Evolutionary conservation across 1,140 invertebrate genomes (phyloP).

Genomic region (Hyphantria cunea): DNA sequence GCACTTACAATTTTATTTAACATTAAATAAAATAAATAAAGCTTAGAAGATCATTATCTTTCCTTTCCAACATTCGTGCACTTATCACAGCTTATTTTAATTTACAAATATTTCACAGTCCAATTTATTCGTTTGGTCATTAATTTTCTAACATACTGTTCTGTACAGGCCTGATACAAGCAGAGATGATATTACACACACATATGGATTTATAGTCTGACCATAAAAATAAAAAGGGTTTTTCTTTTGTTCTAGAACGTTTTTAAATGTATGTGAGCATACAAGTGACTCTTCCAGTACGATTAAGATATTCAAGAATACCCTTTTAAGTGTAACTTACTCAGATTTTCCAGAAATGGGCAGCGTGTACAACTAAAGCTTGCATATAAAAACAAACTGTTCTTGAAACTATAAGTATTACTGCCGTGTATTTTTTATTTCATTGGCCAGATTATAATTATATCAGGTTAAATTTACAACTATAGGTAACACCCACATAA

Average conservation of each 20-base stretch:
- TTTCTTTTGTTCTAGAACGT: no score
- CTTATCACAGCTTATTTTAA: conserved; percentile 64
- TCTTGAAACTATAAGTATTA: no score
- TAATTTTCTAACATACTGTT: conserved; percentile 23
- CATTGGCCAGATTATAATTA: not conserved
- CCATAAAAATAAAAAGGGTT: no score
- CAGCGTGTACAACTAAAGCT: no score
- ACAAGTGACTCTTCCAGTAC: no score
- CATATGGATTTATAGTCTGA: not conserved
- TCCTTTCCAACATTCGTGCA: conserved; percentile 36
- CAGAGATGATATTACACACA: conserved; percentile 17
- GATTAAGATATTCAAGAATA: no score
- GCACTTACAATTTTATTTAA: not conserved
- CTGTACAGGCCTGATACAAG: conserved; percentile 29
- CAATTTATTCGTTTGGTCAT: conserved; percentile 41
- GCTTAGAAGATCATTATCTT: conserved; percentile 45
- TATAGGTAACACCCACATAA: conserved; percentile 34
- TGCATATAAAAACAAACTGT: no score
- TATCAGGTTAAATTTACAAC: conserved; percentile 19
- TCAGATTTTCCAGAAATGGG: no score
- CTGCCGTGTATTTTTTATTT: no score
- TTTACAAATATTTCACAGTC: conserved; percentile 60
- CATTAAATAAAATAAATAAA: conserved; percentile 21
- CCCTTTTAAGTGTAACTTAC: no score
- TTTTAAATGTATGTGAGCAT: no score